Conservation (phyloP, 2,113 vertebrate species). For the Corvus cornix region DNA sequence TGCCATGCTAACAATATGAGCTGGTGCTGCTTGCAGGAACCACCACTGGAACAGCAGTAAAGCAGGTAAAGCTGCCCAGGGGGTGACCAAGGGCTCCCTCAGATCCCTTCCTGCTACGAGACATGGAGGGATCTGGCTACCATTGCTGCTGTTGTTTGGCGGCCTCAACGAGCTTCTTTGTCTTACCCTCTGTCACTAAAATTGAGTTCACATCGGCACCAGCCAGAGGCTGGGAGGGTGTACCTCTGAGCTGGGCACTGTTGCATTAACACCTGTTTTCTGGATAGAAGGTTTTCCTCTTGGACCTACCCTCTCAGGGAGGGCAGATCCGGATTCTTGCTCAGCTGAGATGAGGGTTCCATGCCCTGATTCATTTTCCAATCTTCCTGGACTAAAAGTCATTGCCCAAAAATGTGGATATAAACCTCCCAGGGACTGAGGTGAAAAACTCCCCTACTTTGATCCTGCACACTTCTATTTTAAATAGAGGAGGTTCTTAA, state of each 20-base stretch:
- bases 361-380: background rate
- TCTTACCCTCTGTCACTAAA: background rate
- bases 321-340: background rate
- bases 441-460: background rate
- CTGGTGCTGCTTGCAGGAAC: background rate
- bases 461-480: background rate
- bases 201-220: background rate
- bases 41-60: background rate
- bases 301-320: background rate
- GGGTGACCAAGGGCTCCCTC: background rate
- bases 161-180: background rate
- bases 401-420: background rate
- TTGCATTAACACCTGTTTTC: background rate
- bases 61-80: background rate
- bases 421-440: background rate
- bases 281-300: background rate
- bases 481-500: background rate
- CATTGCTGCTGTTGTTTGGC: background rate
- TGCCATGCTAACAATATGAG: background rate
- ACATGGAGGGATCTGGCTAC: background rate
- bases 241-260: background rate
- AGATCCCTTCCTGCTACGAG: fast-evolving
- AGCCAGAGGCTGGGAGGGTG: fast-evolving
- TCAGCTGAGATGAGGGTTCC: background rate
- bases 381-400: background rate